Base-by-base conservation (phyloP, 2,797 vertebrate genomes). In the Enteromius viviparus region DNA sequence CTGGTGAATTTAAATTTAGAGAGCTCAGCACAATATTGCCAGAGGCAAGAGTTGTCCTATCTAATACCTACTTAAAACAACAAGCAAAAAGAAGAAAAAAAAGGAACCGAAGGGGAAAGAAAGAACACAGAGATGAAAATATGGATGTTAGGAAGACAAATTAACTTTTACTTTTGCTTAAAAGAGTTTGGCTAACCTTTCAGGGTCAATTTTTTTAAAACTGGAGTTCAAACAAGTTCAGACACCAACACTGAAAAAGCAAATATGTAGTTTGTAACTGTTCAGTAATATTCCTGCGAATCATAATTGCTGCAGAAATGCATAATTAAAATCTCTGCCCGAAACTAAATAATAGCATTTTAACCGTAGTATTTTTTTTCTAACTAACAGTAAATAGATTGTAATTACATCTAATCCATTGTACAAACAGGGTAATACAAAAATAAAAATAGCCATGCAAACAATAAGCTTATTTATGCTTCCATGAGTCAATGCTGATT, bases 21-120 rank as follows among this genome's bases (percentile, higher is more conserved):
- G 80, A 82, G 84, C 84, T 85, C 80, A 85, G 84, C 84, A 78
- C 75, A 78, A 74, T 72, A 85, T 85, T 81, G 80, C 84, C 84
- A 60, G 65, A 66, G 84, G 84, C 84, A 65, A 82, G 84, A 82
- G 84, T 79, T 85, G 84, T 85, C 84, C 84, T 85, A 85, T 85
- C 84, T 85, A 82, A 85, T 85, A 85, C 80, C 80, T 85, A 82
- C 84, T 85, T 85, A 82, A 80, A 68, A 76, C 77, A 80, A 83
- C 70, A 76, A 72, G 62, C 32, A 71, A 47, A 78, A 76, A 42
- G 53, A 69, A 70, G 40, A 64, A 37, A 60, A 72, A 75, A 21
- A 53, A 32, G 21, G 26, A 47, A 65, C 19, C 14, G 64, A 47
- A 58, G 23, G 75, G 49, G 53, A 71, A 45, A 66, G 76, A 76